A percentile compares a stretch with the other conserved stretches of the same genome.
Conservation (phyloP, 2,888 invertebrate genomes). For the Lepidocyrtoides sp. region DNA sequence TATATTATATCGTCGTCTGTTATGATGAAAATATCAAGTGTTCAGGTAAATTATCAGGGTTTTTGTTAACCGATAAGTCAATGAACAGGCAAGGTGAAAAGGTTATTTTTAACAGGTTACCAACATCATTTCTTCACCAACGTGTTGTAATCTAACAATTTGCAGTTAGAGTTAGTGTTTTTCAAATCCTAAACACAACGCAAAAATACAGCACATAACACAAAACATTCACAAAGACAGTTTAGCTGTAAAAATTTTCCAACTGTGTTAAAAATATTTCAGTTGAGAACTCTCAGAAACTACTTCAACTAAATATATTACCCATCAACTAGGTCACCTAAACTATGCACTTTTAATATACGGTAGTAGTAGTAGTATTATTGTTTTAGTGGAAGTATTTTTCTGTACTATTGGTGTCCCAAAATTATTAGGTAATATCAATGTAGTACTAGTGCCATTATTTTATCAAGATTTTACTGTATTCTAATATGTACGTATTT, state of each 20-base stretch:
- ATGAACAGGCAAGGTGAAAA: too few species aligned
- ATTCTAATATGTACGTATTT: too few species aligned
- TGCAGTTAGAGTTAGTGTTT: background rate
- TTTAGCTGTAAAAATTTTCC: background rate
- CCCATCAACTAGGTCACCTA: background rate
- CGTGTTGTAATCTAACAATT: background rate
- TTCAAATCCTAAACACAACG: background rate
- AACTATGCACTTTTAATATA: slow-evolving; percentile 2
- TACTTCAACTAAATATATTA: background rate
- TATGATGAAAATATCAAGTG: background rate
- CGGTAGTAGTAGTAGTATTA: slow-evolving; percentile 7
- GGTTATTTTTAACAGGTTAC: background rate
- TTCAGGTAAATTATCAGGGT: background rate
- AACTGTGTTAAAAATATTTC: background rate
- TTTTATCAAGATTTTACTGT: too few species aligned
- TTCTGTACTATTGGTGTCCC: background rate
- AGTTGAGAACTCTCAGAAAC: too few species aligned
- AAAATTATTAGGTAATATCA: background rate
- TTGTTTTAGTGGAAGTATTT: slow-evolving; percentile 25
- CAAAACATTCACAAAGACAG: background rate
- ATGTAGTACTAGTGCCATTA: background rate
- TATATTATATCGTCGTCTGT: background rate
- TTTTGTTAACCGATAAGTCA: background rate
- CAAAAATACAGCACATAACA: background rate
- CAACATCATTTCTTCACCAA: background rate